phyloP scores from a whole-genome alignment of 2,113 vertebrate species.

The Gymnocephalus cernua region DNA sequence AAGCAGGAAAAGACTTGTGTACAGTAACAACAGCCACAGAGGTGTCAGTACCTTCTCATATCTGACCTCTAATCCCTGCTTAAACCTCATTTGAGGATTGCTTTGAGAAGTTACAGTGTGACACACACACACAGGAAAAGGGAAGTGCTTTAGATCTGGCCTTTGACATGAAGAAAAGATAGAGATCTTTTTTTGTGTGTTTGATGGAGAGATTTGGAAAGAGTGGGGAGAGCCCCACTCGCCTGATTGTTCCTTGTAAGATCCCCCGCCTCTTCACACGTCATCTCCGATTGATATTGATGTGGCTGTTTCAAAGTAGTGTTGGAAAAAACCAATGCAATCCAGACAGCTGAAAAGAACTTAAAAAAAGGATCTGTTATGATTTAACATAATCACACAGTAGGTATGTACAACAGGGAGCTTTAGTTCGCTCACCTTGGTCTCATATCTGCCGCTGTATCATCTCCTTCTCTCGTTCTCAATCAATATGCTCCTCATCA shows the following conservation, averaged over 20 bases:
- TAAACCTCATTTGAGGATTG: constrained; percentile 62
- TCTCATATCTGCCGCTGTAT: constrained; percentile 47
- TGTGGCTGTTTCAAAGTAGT: constrained; percentile 25
- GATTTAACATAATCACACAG: constrained; percentile 18
- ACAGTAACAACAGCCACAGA: constrained; percentile 11
- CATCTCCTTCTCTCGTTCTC: constrained; percentile 60
- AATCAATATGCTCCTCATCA: constrained; percentile 79
- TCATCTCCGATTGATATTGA: constrained; percentile 37
- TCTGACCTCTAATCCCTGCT: constrained; percentile 63
- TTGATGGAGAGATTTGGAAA: constrained; percentile 53
- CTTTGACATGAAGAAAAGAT: constrained; percentile 54
- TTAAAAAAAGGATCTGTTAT: background rate
- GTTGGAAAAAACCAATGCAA: constrained; percentile 1
- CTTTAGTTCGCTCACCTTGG: constrained; percentile 45
- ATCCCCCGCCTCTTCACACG: background rate
- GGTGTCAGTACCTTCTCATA: constrained; percentile 44
- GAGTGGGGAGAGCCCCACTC: constrained; percentile 10
- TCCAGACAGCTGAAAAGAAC: background rate
- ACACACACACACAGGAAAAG: constrained; percentile 54
- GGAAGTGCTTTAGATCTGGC: constrained; percentile 53
- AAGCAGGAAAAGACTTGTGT: constrained; percentile 3
- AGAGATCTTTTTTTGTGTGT: constrained; percentile 47
- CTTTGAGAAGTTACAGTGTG: constrained; percentile 46
- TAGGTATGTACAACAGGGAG: background rate
- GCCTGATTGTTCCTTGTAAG: constrained; percentile 5